Evolutionary conservation across 2,888 invertebrate genomes (phyloP).

Genomic region (Augochlorella aurata): DNA sequence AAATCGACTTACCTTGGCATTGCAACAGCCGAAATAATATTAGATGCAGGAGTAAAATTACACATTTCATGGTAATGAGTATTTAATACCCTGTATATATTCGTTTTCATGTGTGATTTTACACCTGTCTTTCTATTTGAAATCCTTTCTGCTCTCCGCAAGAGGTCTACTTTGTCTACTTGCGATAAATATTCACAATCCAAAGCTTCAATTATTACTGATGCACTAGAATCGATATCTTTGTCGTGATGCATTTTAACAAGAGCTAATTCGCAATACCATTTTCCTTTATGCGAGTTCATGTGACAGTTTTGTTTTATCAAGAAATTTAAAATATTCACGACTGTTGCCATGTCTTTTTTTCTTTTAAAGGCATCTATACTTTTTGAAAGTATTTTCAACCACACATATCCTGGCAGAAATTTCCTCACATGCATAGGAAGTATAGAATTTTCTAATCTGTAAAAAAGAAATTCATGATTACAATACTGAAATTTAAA

Average conservation of each 20-base stretch:
- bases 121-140: constrained; percentile 67
- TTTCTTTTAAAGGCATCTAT: constrained; percentile 77
- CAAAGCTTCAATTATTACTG: constrained; percentile 68
- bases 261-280: constrained; percentile 76
- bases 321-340: constrained; percentile 65
- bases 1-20: constrained; percentile 58
- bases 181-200: constrained; percentile 59
- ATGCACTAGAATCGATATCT: constrained; percentile 70
- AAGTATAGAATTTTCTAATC: constrained; percentile 56
- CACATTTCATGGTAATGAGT: neutral
- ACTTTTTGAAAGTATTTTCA: constrained; percentile 75
- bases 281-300: constrained; percentile 66
- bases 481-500: neutral
- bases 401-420: constrained; percentile 71
- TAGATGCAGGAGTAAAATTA: neutral
- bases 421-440: constrained; percentile 74
- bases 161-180: constrained; percentile 68
- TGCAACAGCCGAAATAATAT: constrained; percentile 53
- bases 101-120: neutral
- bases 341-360: constrained; percentile 62
- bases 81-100: constrained; percentile 14
- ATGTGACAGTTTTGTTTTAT: constrained; percentile 66
- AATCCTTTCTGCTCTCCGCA: constrained; percentile 71
- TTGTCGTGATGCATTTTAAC: constrained; percentile 75
- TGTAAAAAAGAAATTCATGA: constrained; percentile 41